Evolutionary conservation across 2,113 vertebrate species (phyloP).

Genomic region (Zapus hudsonius): DNA sequence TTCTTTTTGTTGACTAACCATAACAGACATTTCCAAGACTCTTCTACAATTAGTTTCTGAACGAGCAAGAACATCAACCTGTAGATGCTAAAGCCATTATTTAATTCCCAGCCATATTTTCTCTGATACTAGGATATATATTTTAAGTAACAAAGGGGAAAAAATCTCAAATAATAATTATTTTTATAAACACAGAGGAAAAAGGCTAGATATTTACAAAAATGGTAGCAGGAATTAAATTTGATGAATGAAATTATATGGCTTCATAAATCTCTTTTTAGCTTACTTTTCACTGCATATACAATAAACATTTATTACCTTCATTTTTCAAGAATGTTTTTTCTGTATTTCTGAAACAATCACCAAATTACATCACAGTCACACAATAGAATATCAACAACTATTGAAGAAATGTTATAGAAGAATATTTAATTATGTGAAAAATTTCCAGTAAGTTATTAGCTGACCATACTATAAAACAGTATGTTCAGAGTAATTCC

Average conservation of each 20-base stretch:
- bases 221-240: conserved; percentile 20
- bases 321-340: background rate
- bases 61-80: conserved; percentile 5
- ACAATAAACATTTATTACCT: conserved; percentile 7
- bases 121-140: background rate
- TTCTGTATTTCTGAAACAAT: conserved; percentile 35
- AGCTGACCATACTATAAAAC: conserved; percentile 59
- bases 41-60: conserved; percentile 8
- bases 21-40: conserved; percentile 19
- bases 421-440: conserved; percentile 20
- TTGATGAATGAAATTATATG: conserved; percentile 31
- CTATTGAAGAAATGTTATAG: conserved; percentile 41
- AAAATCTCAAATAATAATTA: conserved; percentile 18
- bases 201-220: conserved; percentile 31
- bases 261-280: conserved; percentile 56
- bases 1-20: conserved; percentile 26
- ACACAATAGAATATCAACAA: background rate
- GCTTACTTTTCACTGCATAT: conserved; percentile 42
- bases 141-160: background rate
- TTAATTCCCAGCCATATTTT: conserved; percentile 63
- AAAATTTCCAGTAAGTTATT: conserved; percentile 10
- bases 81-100: conserved; percentile 48
- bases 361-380: conserved; percentile 17
- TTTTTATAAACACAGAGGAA: conserved; percentile 39
- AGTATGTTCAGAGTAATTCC: conserved; percentile 63